A percentile compares a stretch with the other conserved stretches of the same genome.
Evolutionary conservation across 2,888 invertebrate species (phyloP).

Genomic region (Epinotia demarniana): DNA sequence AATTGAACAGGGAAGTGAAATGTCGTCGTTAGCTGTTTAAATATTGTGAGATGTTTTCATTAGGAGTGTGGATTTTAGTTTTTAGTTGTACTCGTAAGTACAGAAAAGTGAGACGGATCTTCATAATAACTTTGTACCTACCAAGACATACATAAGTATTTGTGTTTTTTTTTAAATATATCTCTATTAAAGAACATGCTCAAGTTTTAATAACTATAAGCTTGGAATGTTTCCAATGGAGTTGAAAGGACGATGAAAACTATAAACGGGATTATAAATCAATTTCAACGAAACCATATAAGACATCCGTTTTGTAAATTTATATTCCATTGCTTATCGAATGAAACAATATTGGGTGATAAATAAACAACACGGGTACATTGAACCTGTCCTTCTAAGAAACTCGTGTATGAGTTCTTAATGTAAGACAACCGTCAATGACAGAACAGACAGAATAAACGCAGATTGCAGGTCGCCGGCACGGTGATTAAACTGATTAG

Average conservation of each 20-base stretch:
- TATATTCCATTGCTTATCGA: conserved; percentile 30
- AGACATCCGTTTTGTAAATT: conserved; percentile 33
- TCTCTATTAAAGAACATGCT: background rate
- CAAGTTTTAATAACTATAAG: background rate
- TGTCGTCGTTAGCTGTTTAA: background rate
- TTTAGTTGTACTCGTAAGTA: background rate
- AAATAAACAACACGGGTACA: conserved; percentile 23
- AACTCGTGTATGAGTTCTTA: conserved; percentile 6
- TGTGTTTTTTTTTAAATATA: background rate
- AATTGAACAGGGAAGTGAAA: background rate
- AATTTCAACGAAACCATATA: conserved; percentile 16
- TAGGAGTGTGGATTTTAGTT: background rate
- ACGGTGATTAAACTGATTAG: too few relatives aligned
- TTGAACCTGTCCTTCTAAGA: conserved; percentile 31
- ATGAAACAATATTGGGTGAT: conserved; percentile 36
- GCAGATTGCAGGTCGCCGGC: too few relatives aligned
- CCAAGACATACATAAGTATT: background rate
- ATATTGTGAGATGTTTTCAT: background rate
- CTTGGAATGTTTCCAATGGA: too few relatives aligned
- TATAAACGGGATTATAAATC: conserved; percentile 13
- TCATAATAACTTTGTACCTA: background rate
- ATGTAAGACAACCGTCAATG: background rate
- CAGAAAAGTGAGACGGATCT: background rate
- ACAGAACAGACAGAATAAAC: background rate
- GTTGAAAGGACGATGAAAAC: background rate